Evolutionary conservation across 1,140 invertebrate genomes (phyloP).

Genomic region (Papilio polyxenes): DNA sequence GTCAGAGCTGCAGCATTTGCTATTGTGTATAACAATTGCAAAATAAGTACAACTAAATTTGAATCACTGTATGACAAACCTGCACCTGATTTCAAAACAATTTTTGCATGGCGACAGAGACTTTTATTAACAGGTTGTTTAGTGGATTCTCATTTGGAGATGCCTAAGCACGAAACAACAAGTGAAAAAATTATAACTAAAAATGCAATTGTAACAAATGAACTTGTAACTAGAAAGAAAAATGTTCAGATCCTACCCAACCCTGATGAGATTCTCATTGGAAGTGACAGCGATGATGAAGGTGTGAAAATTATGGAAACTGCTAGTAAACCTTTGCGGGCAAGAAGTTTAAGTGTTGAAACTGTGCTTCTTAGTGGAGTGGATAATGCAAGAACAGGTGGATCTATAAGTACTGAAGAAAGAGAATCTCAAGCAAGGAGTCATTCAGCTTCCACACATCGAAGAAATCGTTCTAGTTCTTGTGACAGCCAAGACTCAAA

Average conservation of each 20-base stretch:
- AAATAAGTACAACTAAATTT: constrained; percentile 72
- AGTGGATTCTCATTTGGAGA: constrained; percentile 68
- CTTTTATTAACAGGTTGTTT: constrained; percentile 75
- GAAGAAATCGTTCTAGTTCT: constrained; percentile 64
- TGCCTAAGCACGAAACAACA: constrained; percentile 42
- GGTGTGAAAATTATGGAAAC: constrained; percentile 44
- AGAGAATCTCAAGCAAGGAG: constrained; percentile 55
- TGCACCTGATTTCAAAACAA: constrained; percentile 78
- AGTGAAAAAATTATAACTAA: constrained; percentile 37
- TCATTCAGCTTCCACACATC: constrained; percentile 59
- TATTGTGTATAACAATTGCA: constrained; percentile 76
- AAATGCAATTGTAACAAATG: constrained; percentile 42
- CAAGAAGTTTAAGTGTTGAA: constrained; percentile 65
- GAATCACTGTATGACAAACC: constrained; percentile 75
- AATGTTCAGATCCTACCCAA: constrained; percentile 57
- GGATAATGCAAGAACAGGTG: constrained; percentile 50
- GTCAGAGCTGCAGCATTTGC: constrained; percentile 74
- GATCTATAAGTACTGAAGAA: constrained; percentile 59
- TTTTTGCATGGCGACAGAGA: constrained; percentile 76
- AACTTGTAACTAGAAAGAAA: constrained; percentile 47
- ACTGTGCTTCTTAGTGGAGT: constrained; percentile 56
- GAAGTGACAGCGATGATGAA: constrained; percentile 68
- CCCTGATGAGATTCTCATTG: constrained; percentile 72
- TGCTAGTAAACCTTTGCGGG: constrained; percentile 46
- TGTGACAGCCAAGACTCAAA: constrained; percentile 67